Base-by-base conservation (phyloP, 2,888 invertebrate genomes). In the Yponomeuta sedellus region DNA sequence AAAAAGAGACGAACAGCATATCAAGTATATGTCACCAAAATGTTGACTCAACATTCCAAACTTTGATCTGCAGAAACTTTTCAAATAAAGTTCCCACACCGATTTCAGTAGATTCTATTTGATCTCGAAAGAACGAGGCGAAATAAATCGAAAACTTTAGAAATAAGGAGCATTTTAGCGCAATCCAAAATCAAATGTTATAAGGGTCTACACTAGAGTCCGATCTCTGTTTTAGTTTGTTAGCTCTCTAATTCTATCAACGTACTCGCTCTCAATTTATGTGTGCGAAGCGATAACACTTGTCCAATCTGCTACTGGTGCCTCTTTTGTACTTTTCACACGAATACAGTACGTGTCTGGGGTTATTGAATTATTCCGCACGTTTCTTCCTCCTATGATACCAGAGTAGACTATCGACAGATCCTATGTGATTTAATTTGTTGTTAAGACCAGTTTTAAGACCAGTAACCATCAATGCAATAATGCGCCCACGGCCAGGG, bases 241-340 rank as follows among this genome's bases (percentile, higher is more conserved):
- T 74, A 77, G 77, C 59, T 59, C 76, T 80, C 73, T 78, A 77
- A 80, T 80, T 77, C 75, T 75, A 76, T 79, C 74, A 75, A 69
- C 70, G 73, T 44, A 56, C 12, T 59, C 19, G 28, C 19, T 65
- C 68, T 69, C 66, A 67, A 66, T 77, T 75, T 61, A 44, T 62
- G 71, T 70, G 71, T 71, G 69, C 67, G 59, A 59, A 59, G 59
- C 59, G 20, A 44, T 44, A 44, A 44, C 44, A 44, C 16, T 44
- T 44, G 44, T 44, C 44, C 44, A 44, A 44, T 44, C 16, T 44
- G 44, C 44, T 44, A 44, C 44, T 44, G 16, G 44, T 44, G 11
- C 44, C 44, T 44, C 44, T 44, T 44, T 44, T 44, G 44, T 44
- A 44, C 11, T 16, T 44, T 16, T 16, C 11, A 44, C 44, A 16